A percentile compares a stretch with the other conserved stretches of the same genome.
Evolutionary conservation across 2,797 vertebrate genomes (phyloP).

Genomic region (Staurois parvus): DNA sequence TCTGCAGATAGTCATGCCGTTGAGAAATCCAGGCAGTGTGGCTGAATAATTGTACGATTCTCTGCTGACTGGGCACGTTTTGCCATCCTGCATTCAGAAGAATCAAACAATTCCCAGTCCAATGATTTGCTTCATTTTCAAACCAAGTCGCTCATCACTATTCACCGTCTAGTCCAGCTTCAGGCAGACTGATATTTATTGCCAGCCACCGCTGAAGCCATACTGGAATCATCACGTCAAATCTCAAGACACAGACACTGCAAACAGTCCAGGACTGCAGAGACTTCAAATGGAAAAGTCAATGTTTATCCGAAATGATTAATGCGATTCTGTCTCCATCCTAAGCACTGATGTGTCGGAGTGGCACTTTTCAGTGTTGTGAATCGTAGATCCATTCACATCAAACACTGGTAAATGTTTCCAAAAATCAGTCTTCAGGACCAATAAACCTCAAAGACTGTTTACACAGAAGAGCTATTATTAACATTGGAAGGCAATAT

Average conservation of each 20-base stretch:
- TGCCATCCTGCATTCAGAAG: not conserved
- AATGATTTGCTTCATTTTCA: not conserved
- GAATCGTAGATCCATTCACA: not conserved
- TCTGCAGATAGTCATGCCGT: too few relatives aligned
- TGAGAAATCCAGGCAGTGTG: too few relatives aligned
- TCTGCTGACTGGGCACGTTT: not conserved
- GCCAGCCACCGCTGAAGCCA: not conserved
- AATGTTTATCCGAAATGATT: slow-evolving; percentile 28
- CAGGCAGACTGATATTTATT: not conserved
- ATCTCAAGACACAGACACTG: not conserved
- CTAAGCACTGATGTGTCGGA: not conserved
- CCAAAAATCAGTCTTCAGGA: not conserved
- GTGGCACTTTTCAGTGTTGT: not conserved
- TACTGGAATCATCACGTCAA: slow-evolving; percentile 12
- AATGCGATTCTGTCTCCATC: not conserved
- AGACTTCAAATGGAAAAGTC: slow-evolving; percentile 21
- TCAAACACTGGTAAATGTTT: slow-evolving; percentile 8
- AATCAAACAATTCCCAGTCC: not conserved
- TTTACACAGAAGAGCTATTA: not conserved
- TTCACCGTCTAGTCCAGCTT: not conserved
- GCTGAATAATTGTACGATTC: not conserved
- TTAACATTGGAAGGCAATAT: not conserved
- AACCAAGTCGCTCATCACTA: not conserved
- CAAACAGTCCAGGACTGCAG: slow-evolving; percentile 2
- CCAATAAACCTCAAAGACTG: not conserved